Evolutionary conservation across 2,888 invertebrate species (phyloP).

Genomic region (Caenorhabditis zanzibari): DNA sequence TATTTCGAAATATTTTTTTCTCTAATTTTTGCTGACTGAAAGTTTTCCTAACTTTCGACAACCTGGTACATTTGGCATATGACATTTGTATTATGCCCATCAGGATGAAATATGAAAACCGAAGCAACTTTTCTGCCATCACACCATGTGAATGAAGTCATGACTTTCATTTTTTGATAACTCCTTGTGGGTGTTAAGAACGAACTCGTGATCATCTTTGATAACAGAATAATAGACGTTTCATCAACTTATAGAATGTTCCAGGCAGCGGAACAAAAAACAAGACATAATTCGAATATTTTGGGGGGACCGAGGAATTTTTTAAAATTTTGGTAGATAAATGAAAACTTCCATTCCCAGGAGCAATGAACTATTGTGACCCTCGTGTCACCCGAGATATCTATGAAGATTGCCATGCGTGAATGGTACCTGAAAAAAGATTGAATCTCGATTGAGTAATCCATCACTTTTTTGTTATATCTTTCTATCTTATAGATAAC

Average conservation of each 20-base stretch:
- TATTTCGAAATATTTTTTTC: not conserved
- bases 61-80: not conserved
- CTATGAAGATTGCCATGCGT: not conserved
- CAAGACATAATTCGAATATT: not conserved
- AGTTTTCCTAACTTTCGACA: not conserved
- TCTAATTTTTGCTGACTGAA: not conserved
- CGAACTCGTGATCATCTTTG: constrained; percentile 27
- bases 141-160: constrained; percentile 41
- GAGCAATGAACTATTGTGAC: constrained; percentile 2
- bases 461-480: constrained; percentile 21
- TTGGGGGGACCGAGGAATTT: constrained; percentile 4
- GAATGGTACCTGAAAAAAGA: constrained; percentile 12
- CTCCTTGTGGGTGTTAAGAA: constrained; percentile 33
- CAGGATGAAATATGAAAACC: not conserved
- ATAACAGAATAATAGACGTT: constrained; percentile 20
- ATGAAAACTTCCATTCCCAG: not conserved
- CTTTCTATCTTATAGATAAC: not conserved
- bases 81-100: not conserved
- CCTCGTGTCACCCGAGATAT: constrained; percentile 1
- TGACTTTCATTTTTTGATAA: constrained; percentile 32
- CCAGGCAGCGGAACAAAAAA: constrained; percentile 3
- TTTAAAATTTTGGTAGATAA: too few relatives aligned
- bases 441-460: constrained; percentile 6
- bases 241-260: constrained; percentile 23
- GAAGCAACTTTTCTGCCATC: not conserved